phyloP scores from a whole-genome alignment of 2,888 invertebrate genomes.

The Drosophila sordidula region DNA sequence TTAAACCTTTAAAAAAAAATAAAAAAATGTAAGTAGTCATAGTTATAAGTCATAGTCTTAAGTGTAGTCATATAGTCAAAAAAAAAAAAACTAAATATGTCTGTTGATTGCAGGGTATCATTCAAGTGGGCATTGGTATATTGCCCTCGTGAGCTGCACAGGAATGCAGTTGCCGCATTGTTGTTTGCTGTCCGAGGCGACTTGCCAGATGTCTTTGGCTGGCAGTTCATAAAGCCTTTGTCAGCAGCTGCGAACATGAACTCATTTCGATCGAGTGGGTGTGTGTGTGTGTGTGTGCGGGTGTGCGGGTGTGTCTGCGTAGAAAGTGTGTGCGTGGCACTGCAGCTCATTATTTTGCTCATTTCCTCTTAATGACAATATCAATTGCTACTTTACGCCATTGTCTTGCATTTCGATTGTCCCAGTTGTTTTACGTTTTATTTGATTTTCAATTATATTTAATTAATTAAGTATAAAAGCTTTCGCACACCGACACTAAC shows the following conservation, averaged over 20 bases:
- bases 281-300: background rate
- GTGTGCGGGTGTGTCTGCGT: constrained; percentile 1
- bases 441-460: constrained; percentile 79
- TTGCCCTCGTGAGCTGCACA: constrained; percentile 11
- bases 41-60: no score
- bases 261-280: constrained; percentile 16
- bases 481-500: constrained; percentile 21
- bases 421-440: constrained; percentile 62
- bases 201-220: constrained; percentile 45
- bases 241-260: constrained; percentile 62
- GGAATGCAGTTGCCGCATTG: constrained; percentile 40
- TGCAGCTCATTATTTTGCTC: constrained; percentile 75
- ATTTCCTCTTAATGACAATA: constrained; percentile 79
- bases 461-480: constrained; percentile 80
- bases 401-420: constrained; percentile 73
- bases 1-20: no score
- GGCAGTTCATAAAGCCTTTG: constrained; percentile 63
- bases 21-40: no score
- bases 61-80: no score
- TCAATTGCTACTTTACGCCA: constrained; percentile 76
- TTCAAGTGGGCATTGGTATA: constrained; percentile 3
- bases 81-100: no score
- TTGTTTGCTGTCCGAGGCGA: constrained; percentile 35
- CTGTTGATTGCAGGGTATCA: no score
- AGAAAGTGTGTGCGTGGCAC: constrained; percentile 1